phyloP scores from a whole-genome alignment of 37 sponge, comb jelly and placozoan genomes.

The Hormiphora californensis region DNA sequence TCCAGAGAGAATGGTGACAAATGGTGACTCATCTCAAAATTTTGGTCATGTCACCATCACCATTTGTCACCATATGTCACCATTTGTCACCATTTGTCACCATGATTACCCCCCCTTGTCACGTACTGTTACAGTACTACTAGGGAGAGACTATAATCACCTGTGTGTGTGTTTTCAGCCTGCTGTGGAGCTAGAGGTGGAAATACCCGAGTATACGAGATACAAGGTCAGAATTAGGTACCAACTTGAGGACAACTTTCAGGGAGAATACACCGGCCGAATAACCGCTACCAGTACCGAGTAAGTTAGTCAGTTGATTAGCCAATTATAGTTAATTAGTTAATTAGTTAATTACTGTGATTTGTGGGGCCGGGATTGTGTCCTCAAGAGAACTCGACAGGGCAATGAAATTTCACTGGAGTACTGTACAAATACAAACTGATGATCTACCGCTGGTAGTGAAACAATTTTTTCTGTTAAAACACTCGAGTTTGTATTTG shows the following conservation, averaged over 20 bases:
- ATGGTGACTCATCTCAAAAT: no score
- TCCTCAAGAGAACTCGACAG: no score
- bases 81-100: neutral
- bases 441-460: no score
- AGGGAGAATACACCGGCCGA: neutral
- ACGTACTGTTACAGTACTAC: neutral
- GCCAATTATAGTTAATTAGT: no score
- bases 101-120: neutral
- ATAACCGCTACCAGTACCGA: neutral
- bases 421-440: no score
- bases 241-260: slow-evolving; percentile 30
- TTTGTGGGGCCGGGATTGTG: no score
- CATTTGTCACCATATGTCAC: neutral
- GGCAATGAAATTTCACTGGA: no score
- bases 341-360: neutral
- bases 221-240: slow-evolving; percentile 13
- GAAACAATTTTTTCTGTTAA: no score
- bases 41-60: no score
- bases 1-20: no score
- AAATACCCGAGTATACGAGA: neutral
- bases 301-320: neutral
- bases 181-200: neutral
- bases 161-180: neutral
- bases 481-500: no score
- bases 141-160: neutral